Evolutionary conservation across 2,797 vertebrate species (phyloP).

Genomic region (Dicrostonyx torquatus): DNA sequence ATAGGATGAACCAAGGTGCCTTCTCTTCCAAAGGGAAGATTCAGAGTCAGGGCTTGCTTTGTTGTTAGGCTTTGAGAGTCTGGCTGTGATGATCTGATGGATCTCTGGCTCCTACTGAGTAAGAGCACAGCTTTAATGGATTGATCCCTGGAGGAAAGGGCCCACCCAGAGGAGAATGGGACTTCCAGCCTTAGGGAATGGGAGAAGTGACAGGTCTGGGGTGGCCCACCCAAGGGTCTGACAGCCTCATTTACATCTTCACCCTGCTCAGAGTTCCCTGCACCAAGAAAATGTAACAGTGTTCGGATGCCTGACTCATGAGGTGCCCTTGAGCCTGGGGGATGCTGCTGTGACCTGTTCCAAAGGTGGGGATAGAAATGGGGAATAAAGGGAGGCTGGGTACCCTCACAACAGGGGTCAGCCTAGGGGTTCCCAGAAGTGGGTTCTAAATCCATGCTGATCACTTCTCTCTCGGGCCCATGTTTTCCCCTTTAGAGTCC

Average conservation of each 20-base stretch:
- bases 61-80: slow-evolving; percentile 12
- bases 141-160: background rate
- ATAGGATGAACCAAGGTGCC: background rate
- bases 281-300: slow-evolving; percentile 94
- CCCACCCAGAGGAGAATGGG: background rate
- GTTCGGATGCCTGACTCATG: slow-evolving; percentile 96
- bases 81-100: background rate
- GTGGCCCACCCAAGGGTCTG: background rate
- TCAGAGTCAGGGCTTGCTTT: background rate
- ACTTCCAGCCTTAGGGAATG: background rate
- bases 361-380: slow-evolving; percentile 88
- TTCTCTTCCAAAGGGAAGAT: slow-evolving; percentile 13
- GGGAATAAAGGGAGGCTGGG: background rate
- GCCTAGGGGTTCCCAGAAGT: background rate
- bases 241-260: background rate
- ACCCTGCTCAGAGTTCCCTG: slow-evolving; percentile 88
- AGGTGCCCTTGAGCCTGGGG: slow-evolving; percentile 92
- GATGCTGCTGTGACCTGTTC: slow-evolving; percentile 93
- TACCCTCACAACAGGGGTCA: background rate
- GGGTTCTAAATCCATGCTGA: background rate
- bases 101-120: background rate
- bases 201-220: background rate
- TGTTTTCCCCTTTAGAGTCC: slow-evolving; percentile 86
- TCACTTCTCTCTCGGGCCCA: background rate
- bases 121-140: background rate